Evolutionary conservation across 2,888 invertebrate genomes (phyloP).

Genomic region (Cylindroiulus punctatus): DNA sequence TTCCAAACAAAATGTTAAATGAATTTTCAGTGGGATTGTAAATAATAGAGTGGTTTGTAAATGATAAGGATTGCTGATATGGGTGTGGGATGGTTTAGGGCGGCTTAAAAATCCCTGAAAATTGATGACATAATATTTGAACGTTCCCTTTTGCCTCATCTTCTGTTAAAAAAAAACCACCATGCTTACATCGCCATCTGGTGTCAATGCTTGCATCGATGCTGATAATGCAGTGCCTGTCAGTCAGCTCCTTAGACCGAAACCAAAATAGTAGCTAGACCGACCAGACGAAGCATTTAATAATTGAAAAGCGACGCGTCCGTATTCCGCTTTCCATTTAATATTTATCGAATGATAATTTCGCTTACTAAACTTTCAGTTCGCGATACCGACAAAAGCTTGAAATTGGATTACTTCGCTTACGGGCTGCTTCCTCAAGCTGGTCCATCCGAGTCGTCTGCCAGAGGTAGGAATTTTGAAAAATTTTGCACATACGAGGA

Average conservation of each 20-base stretch:
- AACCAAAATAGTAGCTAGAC: background rate
- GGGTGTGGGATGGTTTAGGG: too few relatives aligned
- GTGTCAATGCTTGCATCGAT: background rate
- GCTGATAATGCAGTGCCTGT: background rate
- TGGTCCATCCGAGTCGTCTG: slow-evolving; percentile 4
- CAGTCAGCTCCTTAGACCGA: background rate
- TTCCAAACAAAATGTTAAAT: too few relatives aligned
- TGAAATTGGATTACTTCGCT: slow-evolving; percentile 15
- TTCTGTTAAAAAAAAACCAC: too few relatives aligned
- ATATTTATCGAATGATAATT: slow-evolving; percentile 3
- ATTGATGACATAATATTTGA: too few relatives aligned
- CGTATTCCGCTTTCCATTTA: background rate
- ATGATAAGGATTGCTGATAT: too few relatives aligned
- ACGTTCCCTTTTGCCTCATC: too few relatives aligned
- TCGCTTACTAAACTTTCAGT: background rate
- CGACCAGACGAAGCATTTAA: background rate
- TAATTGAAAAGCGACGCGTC: background rate
- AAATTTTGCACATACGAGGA: background rate
- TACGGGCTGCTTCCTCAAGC: slow-evolving; percentile 8
- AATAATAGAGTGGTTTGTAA: too few relatives aligned
- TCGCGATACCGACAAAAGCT: background rate
- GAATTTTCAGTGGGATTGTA: too few relatives aligned
- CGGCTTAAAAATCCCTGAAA: too few relatives aligned
- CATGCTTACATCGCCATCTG: background rate
- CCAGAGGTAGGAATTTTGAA: slow-evolving; percentile 22